A percentile compares a stretch with the other conserved stretches of the same genome.
phyloP scores from a whole-genome alignment of 2,888 invertebrate species.

The Coronaproctus castanopsis region DNA sequence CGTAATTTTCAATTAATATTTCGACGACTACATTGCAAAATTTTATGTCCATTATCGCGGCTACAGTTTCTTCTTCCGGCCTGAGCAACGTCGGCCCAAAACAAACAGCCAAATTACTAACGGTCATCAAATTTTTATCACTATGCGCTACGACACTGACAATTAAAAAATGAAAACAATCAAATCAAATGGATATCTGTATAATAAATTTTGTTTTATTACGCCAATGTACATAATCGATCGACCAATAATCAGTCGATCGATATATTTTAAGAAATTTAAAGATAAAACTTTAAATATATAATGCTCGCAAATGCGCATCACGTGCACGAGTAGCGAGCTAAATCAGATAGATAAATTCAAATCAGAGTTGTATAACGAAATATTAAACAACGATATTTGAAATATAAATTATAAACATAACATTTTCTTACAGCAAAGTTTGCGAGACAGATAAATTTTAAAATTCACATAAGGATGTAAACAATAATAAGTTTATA shows the following conservation, averaged over 20 bases:
- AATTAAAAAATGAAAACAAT: neutral
- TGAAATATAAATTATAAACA: too few relatives aligned
- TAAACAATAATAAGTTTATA: too few relatives aligned
- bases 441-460: too few relatives aligned
- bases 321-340: too few relatives aligned
- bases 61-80: constrained; percentile 89
- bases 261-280: neutral
- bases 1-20: constrained; percentile 76
- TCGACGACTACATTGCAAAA: constrained; percentile 98
- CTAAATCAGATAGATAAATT: too few relatives aligned
- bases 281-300: neutral
- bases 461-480: too few relatives aligned
- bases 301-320: too few relatives aligned
- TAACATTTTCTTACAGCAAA: too few relatives aligned
- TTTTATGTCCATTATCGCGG: constrained; percentile 95
- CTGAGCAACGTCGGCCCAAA: constrained; percentile 91
- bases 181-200: constrained; percentile 1
- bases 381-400: too few relatives aligned
- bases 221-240: neutral
- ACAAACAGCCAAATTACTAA: constrained; percentile 90
- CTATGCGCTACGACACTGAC: constrained; percentile 58
- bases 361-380: too few relatives aligned
- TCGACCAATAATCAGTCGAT: neutral
- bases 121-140: constrained; percentile 89
- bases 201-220: too few relatives aligned